Evolutionary conservation across 2,113 vertebrate genomes (phyloP), one percentile per base, ranked within the genome.

Genomic region (Casuarius casuarius): DNA sequence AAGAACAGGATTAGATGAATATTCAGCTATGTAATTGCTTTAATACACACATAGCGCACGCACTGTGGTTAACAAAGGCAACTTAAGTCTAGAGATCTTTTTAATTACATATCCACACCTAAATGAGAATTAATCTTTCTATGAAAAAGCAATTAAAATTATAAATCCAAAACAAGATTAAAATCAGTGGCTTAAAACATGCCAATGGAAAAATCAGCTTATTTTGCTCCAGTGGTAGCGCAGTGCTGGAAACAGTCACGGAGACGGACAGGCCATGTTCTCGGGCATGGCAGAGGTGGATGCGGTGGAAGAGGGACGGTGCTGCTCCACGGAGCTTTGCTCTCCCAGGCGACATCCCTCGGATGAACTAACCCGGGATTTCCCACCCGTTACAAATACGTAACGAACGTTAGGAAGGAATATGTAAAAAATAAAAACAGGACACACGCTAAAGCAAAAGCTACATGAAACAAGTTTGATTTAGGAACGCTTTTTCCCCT

Each of bases 61-160:
- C 7, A 1, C 22, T 0, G 52, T 1, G 26, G 67, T 35, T 90
- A 85, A 90, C 87, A 77, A 88, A 93, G 63, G 90, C 85, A 91
- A 93, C 87, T 76, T 79, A 75, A 85, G 87, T 78, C 11, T 1
- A 61, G 91, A 85, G 66, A 91, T 56, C 62, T 3, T 89, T 90
- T 67, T 80, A 96, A 96, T 96, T 87, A 65, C 74, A 22, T 1
- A 90, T 18, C 78, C 94, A 76, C 77, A 91, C 87, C 86, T 94
- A 95, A 84, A 89, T 22, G 35, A 85, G 82, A 92, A 88, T 70
- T 80, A 40, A 96, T 88, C 89, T 76, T 84, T 68, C 62, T 62
- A 68, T 51, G 74, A 54, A 72, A 92, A 92, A 56, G 67, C 81
- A 84, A 56, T 78, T 83, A 78, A 82, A 91, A 94, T 72, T 42